Evolutionary conservation across 2,113 vertebrate genomes (phyloP), one percentile per base, ranked within the genome.

Genomic region (Oryzias curvinotus): DNA sequence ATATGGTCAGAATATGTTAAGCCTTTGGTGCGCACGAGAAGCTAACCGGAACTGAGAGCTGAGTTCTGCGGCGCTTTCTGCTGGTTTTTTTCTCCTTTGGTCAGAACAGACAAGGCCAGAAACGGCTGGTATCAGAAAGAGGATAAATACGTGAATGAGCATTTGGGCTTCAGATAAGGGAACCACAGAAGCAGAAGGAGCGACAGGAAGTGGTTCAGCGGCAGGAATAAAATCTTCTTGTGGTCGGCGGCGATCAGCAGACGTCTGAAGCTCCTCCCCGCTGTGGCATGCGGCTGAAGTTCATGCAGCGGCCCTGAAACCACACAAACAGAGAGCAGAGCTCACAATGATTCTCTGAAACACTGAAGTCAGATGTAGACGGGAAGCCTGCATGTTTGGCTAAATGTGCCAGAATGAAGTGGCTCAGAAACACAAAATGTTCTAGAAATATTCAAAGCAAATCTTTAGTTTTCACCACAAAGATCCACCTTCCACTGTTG

Each of bases 251-350:
- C 58, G 52, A 45, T 48, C 21, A n/a, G 73, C 64, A 25, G 52
- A 5, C 30, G 52, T 53, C 45, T 36, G 14, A 19, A 14, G 65
- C 23, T 7, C n/a, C 52, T 25, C 17, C 6, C 5, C 72, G 54
- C 5, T 74, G 91, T 0, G 77, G 91, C 46, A 95, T 93, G 19
- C 96, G 90, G 73, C 70, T 94, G 88, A 98, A 98, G 81, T 96
- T 95, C 18, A 98, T 91, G 73, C 97, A 98, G 1, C 96, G 94
- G 36, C 97, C 96, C 97, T 98, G 83, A 67, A 85, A 86, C 56
- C 60, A 73, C 51, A 68, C 42, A 73, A 50, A 62, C 18, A 21
- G 0, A 3, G 7, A 25, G 68, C 48, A 80, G 6, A 80, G 14
- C 62, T 47, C 28, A 13, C 1, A 2, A 7, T 8, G 17, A 15